These are phyloP conservation scores for Malurus elegans DNA, from an alignment of 2,113 vertebrate species.

Conservation along the genomic window DNA sequence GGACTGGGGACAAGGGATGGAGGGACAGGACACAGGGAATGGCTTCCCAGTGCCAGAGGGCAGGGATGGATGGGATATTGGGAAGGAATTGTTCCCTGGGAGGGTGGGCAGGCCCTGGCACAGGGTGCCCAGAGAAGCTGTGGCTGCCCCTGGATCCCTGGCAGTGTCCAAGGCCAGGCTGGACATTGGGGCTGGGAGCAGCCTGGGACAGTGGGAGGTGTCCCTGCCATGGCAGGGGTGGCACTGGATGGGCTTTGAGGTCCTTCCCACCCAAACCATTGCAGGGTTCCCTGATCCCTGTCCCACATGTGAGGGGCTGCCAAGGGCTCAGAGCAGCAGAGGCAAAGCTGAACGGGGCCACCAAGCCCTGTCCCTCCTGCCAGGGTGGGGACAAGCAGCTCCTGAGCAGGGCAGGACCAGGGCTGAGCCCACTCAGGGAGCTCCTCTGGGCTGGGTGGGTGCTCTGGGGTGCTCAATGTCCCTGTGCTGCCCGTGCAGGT, in stretches of 20 bases:
- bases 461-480: accelerated
- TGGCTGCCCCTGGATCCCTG: not conserved
- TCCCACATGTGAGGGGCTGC: not conserved
- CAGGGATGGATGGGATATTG: not conserved
- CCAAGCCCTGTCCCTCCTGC: not conserved
- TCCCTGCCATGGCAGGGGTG: not conserved
- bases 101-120: not conserved
- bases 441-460: not conserved
- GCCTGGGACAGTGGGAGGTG: not conserved
- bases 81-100: accelerated
- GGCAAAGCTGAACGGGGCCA: not conserved
- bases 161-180: not conserved
- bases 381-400: not conserved
- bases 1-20: not conserved
- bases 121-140: not conserved
- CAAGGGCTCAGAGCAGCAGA: not conserved
- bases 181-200: not conserved
- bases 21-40: not conserved
- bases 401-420: not conserved
- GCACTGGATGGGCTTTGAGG: accelerated
- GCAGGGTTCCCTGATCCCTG: not conserved
- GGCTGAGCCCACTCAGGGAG: not conserved
- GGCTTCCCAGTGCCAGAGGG: not conserved
- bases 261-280: not conserved
- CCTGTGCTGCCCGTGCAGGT: not conserved